Base-by-base conservation (phyloP, 1,140 invertebrate species). In the Euwallacea fornicatus region DNA sequence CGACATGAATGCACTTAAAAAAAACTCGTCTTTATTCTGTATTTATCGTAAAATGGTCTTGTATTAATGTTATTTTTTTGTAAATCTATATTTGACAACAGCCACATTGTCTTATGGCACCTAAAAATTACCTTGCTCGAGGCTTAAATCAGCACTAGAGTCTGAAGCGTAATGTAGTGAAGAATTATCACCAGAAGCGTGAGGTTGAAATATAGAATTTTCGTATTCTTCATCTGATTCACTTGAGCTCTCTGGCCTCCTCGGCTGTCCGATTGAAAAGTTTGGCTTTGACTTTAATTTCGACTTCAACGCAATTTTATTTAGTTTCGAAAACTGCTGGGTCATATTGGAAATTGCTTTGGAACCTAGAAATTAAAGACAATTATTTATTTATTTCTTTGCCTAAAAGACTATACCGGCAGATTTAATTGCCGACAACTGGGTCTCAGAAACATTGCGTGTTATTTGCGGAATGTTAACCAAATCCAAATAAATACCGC, bases 321-420 rank as follows among this genome's bases (percentile, higher is more conserved):
- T 93, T 2, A 93, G 78, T 80, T 93, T 93, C 47, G 89, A 92
- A 79, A 95, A 92, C 77, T 94, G 92, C 64, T 93, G 92, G 0
- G 91, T 88, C 82, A 95, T 89, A 80, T 94, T 94, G 43, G 86
- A 92, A 11, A 95, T 82, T 58, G 93, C 93, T 84, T 94, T 93
- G 11, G 91, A 91, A 71, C 91, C 91, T 69, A 44, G 6, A 60
- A 44, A 9, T 15, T 15, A 15, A 15, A 15, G 1, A 56, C 10
- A 15, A 50, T 50, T 2, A 50, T 50, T 50, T 50, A 2, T n/a
- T 56, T 13, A 56, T 3, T 2, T 9, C 8, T 56, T 13, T 15
- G 8, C 8, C 16, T 56, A 7, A 7, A n/a, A 13, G 8, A 56
- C 11, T 13, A 82, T 81, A 88, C 88, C 88, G 77, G 85, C 89